Conservation (phyloP, 2,888 invertebrate species). For the Prosapia bicincta region DNA sequence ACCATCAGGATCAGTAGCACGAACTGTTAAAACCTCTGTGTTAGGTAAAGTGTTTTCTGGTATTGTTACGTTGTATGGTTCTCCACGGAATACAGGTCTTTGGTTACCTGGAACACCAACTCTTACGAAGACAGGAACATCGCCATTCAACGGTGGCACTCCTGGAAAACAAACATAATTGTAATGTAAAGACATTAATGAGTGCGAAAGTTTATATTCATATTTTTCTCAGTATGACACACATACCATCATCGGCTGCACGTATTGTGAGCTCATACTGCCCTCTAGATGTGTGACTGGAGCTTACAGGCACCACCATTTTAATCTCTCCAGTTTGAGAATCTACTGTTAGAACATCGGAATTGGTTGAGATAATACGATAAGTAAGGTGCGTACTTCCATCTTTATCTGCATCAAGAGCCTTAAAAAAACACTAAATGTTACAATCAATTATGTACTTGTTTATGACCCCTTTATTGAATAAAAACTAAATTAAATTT, state of each 20-base stretch:
- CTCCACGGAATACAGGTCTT: conserved; percentile 73
- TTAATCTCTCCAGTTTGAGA: conserved; percentile 66
- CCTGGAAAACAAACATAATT: conserved; percentile 46
- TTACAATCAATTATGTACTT: no score
- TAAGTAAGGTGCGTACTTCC: conserved; percentile 67
- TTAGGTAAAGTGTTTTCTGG: conserved; percentile 67
- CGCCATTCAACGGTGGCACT: conserved; percentile 60
- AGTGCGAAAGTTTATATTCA: conserved; percentile 1
- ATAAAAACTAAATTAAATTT: no score
- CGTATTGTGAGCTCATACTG: conserved; percentile 65
- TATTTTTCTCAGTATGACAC: no score
- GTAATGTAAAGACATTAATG: conserved; percentile 18
- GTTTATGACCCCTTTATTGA: no score
- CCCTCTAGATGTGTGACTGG: conserved; percentile 70
- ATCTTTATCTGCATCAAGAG: conserved; percentile 70
- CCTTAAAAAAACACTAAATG: conserved; percentile 47
- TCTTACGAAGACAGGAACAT: conserved; percentile 63
- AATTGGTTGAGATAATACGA: conserved; percentile 38
- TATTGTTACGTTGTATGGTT: conserved; percentile 61
- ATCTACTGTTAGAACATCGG: conserved; percentile 59
- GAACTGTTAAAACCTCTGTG: conserved; percentile 63
- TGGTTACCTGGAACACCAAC: conserved; percentile 78
- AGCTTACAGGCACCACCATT: conserved; percentile 60
- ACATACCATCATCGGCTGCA: conserved; percentile 66
- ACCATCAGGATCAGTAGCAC: conserved; percentile 77